These are phyloP conservation scores for Neotoma lepida DNA, from an alignment of 2,113 vertebrate genomes.

Conservation along the genomic window DNA sequence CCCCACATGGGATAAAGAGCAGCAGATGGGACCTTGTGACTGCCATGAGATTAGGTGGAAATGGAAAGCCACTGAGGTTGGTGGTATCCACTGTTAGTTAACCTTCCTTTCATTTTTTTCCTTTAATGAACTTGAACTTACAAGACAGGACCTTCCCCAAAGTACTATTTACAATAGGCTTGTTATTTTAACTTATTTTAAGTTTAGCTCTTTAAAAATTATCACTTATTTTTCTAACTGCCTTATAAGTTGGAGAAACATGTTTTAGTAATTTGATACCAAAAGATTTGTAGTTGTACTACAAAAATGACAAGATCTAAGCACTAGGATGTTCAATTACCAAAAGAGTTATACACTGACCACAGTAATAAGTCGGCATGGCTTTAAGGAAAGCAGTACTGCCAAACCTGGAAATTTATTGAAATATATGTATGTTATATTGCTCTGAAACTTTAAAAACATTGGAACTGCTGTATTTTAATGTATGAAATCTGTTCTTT, in stretches of 20 bases:
- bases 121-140: slow-evolving; percentile 73
- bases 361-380: slow-evolving; percentile 7
- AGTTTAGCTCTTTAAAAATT: slow-evolving; percentile 38
- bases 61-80: slow-evolving; percentile 69
- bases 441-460: slow-evolving; percentile 23
- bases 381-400: slow-evolving; percentile 43
- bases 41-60: slow-evolving; percentile 70
- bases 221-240: slow-evolving; percentile 32
- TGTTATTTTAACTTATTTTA: slow-evolving; percentile 54
- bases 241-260: background rate
- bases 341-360: background rate
- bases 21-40: slow-evolving; percentile 78
- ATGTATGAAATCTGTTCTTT: slow-evolving; percentile 20
- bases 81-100: slow-evolving; percentile 68
- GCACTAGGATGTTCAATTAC: background rate
- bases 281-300: slow-evolving; percentile 22
- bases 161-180: background rate
- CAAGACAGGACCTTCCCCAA: slow-evolving; percentile 11
- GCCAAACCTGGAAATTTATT: slow-evolving; percentile 14
- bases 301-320: slow-evolving; percentile 29
- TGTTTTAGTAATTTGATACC: slow-evolving; percentile 7
- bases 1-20: slow-evolving; percentile 54
- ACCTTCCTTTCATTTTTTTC: slow-evolving; percentile 67
- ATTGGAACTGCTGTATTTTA: slow-evolving; percentile 58
- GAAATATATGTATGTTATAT: background rate